Evolutionary conservation across 92 coral and sea anemone genomes (phyloP).

Genomic region (Diadumene lineata): DNA sequence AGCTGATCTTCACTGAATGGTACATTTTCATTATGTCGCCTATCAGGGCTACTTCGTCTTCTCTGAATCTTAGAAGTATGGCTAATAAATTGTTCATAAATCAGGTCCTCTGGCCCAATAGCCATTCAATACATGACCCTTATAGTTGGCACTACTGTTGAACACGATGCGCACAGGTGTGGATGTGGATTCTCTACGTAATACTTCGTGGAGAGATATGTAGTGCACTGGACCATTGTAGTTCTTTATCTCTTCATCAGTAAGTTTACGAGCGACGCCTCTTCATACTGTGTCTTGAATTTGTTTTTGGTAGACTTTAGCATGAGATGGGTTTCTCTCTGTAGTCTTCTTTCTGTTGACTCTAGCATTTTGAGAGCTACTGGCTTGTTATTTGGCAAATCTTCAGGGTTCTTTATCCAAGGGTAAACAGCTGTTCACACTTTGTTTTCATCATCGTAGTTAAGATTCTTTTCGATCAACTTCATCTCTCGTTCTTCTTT

Average conservation of each 20-base stretch:
- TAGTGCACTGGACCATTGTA: constrained; percentile 19
- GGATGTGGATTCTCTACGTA: constrained; percentile 45
- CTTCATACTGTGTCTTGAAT: too few relatives aligned
- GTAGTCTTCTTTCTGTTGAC: too few relatives aligned
- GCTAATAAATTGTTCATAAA: constrained; percentile 41
- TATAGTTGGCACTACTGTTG: constrained; percentile 40
- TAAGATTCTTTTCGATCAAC: too few relatives aligned
- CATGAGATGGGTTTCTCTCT: too few relatives aligned
- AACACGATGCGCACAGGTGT: constrained; percentile 69
- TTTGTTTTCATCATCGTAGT: too few relatives aligned
- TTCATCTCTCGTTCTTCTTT: too few relatives aligned
- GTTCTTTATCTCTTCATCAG: background rate
- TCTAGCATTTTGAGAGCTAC: too few relatives aligned
- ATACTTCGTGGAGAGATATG: constrained; percentile 44
- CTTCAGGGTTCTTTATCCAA: too few relatives aligned
- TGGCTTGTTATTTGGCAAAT: too few relatives aligned
- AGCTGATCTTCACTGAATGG: constrained; percentile 31
- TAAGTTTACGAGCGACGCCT: constrained; percentile 27
- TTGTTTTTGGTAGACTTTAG: too few relatives aligned
- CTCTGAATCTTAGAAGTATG: constrained; percentile 47
- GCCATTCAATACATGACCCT: constrained; percentile 52
- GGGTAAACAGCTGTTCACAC: too few relatives aligned
- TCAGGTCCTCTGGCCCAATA: constrained; percentile 64
- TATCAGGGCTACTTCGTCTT: constrained; percentile 31
- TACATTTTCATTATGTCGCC: constrained; percentile 59